A percentile compares a stretch with the other conserved stretches of the same genome.
phyloP scores from a whole-genome alignment of 2,797 vertebrate species.

The Spinus pinus region DNA sequence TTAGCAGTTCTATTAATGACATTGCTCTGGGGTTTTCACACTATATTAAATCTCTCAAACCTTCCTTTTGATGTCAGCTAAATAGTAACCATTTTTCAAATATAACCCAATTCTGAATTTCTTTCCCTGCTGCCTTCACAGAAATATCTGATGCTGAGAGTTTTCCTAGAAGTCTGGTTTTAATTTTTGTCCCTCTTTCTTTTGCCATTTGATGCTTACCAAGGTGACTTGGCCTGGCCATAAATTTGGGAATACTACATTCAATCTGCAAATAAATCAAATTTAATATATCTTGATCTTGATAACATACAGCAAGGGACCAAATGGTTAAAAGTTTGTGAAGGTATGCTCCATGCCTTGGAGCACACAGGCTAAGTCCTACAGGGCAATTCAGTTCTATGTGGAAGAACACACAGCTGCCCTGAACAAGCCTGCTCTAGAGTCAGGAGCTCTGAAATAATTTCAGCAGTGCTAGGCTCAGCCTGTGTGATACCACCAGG shows the following conservation, averaged over 20 bases:
- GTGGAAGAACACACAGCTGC: neutral
- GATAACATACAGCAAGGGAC: neutral
- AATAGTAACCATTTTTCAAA: neutral
- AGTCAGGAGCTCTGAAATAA: neutral
- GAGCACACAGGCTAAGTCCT: neutral
- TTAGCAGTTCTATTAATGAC: neutral
- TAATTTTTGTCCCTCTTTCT: neutral
- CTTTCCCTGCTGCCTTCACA: neutral
- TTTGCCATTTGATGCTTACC: neutral
- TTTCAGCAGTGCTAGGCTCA: neutral
- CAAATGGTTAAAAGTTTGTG: neutral
- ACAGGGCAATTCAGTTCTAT: neutral
- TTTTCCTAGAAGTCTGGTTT: neutral
- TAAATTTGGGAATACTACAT: neutral
- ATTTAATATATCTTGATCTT: neutral
- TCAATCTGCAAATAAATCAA: neutral
- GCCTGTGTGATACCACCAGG: neutral
- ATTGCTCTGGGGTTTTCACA: neutral
- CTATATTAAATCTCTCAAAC: neutral
- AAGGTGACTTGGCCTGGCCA: neutral
- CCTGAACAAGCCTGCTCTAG: neutral
- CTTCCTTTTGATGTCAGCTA: neutral
- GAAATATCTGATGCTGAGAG: neutral
- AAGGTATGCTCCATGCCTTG: neutral
- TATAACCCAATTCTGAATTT: neutral